A percentile compares a stretch with the other conserved stretches of the same genome.
Conservation (phyloP, 2,888 invertebrate genomes). For the Brenthis ino region DNA sequence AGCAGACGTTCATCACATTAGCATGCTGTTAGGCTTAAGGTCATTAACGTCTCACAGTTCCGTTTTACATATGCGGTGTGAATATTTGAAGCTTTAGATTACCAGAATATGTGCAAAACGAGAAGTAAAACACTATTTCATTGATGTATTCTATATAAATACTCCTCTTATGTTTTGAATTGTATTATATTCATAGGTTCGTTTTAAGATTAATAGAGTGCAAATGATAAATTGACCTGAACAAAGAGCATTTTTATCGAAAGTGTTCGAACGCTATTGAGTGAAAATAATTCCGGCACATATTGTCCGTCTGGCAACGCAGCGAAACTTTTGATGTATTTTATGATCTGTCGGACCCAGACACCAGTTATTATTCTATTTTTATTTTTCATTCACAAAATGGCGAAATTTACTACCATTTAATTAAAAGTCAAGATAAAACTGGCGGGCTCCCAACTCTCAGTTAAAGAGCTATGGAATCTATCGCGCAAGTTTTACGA, state of each 20-base stretch:
- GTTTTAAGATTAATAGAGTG: slow-evolving; percentile 6
- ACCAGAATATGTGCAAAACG: slow-evolving; percentile 1
- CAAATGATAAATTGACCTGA: slow-evolving; percentile 11
- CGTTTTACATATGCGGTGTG: slow-evolving; percentile 6
- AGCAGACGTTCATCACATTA: slow-evolving; percentile 5
- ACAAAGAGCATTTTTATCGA: slow-evolving; percentile 21
- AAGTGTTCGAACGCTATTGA: slow-evolving; percentile 11
- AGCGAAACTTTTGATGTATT: slow-evolving; percentile 10
- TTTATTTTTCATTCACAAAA: background rate
- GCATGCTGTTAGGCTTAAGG: slow-evolving; percentile 7
- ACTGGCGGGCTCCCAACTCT: slow-evolving; percentile 25
- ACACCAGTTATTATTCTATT: background rate
- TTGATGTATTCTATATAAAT: background rate
- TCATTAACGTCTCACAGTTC: slow-evolving; percentile 18
- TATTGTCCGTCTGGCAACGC: slow-evolving; percentile 13
- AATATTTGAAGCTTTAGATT: slow-evolving; percentile 10
- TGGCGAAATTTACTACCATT: slow-evolving; percentile 1
- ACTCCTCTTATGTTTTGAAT: background rate
- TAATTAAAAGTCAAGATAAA: slow-evolving; percentile 22
- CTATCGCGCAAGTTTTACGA: slow-evolving; percentile 22
- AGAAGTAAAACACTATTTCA: slow-evolving; percentile 3
- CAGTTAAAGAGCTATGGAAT: slow-evolving; percentile 16
- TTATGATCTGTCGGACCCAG: slow-evolving; percentile 16
- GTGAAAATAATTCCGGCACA: slow-evolving; percentile 6
- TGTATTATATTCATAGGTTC: background rate